phyloP scores from a whole-genome alignment of 2,888 invertebrate species.

The Perizoma affinitatum region DNA sequence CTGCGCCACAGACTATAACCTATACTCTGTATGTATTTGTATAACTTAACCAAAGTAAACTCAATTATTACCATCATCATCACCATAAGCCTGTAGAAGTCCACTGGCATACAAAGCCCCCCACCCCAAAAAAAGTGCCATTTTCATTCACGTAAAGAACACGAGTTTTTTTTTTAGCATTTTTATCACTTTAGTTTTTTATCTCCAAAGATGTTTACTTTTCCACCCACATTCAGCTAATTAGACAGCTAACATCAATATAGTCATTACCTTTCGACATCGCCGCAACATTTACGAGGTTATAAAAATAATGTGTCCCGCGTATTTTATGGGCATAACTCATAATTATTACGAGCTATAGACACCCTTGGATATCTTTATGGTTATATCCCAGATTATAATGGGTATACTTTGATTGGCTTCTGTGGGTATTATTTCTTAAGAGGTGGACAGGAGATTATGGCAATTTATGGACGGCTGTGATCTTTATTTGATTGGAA shows the following conservation, averaged over 20 bases:
- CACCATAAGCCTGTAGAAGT: too few species aligned
- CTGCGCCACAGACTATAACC: too few species aligned
- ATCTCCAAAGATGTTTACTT: neutral
- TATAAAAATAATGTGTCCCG: conserved; percentile 64
- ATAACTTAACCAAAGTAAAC: too few species aligned
- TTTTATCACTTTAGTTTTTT: too few species aligned
- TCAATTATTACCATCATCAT: too few species aligned
- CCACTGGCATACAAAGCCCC: too few species aligned
- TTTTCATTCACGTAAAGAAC: too few species aligned
- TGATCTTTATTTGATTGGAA: conserved; percentile 14
- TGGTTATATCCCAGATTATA: conserved; percentile 33
- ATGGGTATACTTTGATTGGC: conserved; percentile 50
- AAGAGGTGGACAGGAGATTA: conserved; percentile 20
- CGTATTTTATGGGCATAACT: conserved; percentile 59
- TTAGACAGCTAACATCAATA: conserved; percentile 56
- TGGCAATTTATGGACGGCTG: conserved; percentile 9
- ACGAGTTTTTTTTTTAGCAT: too few species aligned
- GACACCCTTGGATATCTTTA: conserved; percentile 41
- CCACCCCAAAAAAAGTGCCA: too few species aligned
- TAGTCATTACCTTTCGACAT: conserved; percentile 41
- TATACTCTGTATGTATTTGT: too few species aligned
- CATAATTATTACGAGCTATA: conserved; percentile 63
- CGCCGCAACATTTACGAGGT: conserved; percentile 52
- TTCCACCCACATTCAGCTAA: conserved; percentile 27
- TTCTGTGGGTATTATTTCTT: conserved; percentile 26